Base-by-base conservation (phyloP, 2,888 invertebrate genomes). In the Cataglyphis cursor region DNA sequence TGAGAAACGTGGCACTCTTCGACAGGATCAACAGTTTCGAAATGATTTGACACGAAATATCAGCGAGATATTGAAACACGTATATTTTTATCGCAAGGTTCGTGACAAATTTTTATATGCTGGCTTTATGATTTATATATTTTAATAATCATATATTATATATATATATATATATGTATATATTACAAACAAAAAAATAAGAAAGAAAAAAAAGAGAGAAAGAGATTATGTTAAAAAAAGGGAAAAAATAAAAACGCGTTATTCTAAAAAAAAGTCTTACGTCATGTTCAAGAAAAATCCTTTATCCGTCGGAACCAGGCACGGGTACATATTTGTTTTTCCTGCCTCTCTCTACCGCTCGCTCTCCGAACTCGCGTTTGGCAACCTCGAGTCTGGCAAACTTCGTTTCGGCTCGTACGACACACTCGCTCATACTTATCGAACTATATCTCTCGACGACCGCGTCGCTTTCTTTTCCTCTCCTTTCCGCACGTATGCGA, bases 331-430 rank as follows among this genome's bases (percentile, higher is more conserved):
- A 89, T 91, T 88, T 89, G 90, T 87, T 80, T 72, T 80, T 70
- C 59, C 72, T 72, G 72, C 59, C 72, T 80, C 78, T 35, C 35
- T 78, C 78, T 70, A 68, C 70, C 78, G 57, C 75, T 65, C 65
- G 87, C 87, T 88, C 81, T 85, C 81, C 85, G 85, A 85, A 87
- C 85, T 86, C 84, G 88, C 87, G 90, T 90, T 91, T 90, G 87
- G 81, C 87, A 91, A 86, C 85, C 90, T 81, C 76, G 80, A 86
- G 66, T 83, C 89, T 85, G 72, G 87, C 81, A 91, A 90, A 92
- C 90, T 91, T 92, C 82, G 86, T 89, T 90, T 85, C 86, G 81
- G 68, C 61, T 74, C 64, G 84, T 81, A 76, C 81, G 59, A 74
- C 61, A 76, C 85, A 83, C 84, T 84, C 83, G 62, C 83, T 90